These are phyloP conservation scores for Sminthurides aquaticus DNA, from an alignment of 2,888 invertebrate species.

Conservation along the genomic window DNA sequence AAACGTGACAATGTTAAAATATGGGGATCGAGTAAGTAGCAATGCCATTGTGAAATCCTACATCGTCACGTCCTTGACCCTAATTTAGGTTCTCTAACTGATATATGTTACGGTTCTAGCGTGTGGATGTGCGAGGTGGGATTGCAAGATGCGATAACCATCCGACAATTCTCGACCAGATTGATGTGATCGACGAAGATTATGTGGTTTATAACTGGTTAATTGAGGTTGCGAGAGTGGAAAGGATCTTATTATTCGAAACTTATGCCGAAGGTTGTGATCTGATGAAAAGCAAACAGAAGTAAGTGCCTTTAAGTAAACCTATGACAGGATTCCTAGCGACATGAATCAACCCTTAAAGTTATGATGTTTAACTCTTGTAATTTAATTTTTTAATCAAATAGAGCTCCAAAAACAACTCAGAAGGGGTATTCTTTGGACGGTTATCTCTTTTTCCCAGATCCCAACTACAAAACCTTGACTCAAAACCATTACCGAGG, in stretches of 20 bases:
- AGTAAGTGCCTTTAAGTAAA: slow-evolving; percentile 10
- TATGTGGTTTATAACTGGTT: slow-evolving; percentile 24
- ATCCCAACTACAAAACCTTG: slow-evolving; percentile 11
- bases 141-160: not conserved
- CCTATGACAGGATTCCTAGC: too few species aligned
- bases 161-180: slow-evolving; percentile 15
- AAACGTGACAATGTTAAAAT: not conserved
- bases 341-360: too few species aligned
- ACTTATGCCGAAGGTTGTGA: slow-evolving; percentile 14
- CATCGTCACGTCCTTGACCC: too few species aligned
- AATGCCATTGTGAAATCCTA: too few species aligned
- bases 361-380: not conserved
- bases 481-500: not conserved
- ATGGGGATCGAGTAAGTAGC: not conserved
- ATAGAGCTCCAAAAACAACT: slow-evolving; percentile 12
- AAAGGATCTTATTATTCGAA: slow-evolving; percentile 19
- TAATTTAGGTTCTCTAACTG: not conserved
- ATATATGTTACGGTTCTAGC: not conserved
- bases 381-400: slow-evolving; percentile 1
- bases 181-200: slow-evolving; percentile 22
- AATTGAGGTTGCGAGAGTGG: slow-evolving; percentile 11
- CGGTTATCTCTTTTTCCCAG: slow-evolving; percentile 2
- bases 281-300: slow-evolving; percentile 7
- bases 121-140: not conserved
- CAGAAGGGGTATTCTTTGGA: slow-evolving; percentile 8